Evolutionary conservation across 2,797 vertebrate species (phyloP), one percentile per base, ranked within the genome.

Genomic region (Enteromius mattozi): DNA sequence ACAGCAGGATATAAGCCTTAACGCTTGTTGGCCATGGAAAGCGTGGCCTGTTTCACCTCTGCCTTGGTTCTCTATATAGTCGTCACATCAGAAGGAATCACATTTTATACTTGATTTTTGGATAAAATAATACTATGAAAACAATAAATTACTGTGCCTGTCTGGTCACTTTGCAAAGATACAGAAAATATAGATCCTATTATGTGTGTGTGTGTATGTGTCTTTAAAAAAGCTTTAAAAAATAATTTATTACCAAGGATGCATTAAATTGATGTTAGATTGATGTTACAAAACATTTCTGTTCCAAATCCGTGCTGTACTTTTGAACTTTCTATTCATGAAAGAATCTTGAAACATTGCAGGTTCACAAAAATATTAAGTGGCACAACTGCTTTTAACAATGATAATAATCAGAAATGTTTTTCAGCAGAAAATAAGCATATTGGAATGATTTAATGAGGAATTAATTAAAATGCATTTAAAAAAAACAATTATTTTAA

Each of bases 1-100:
- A 95, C 94, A 91, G 92, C 91, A 92, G 94, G 94, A 95, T 94
- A 94, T 92, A 92, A 87, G 90, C 90, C 91, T 93, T 94, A 94
- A 94, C 93, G 91, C 93, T 93, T 88, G 91, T 89, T 91, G 90
- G 92, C 91, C 91, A 90, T 33, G 69, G 54, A 81, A 72, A 72
- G 69, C 4, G 90, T 91, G 93, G 93, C 91, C 92, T 90, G 16
- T 42, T 42, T 40, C 68, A 54, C 42, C 63, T 66, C 61, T 66
- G 61, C 45, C 33, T 51, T 2, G 10, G 17, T 16, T 33, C 21
- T 40, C 30, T 76, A 21, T 76, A 21, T 21, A 51, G 8, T 10
- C 19, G 49, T 35, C 37, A 68, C 33, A 37, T 37, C 65, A 4
- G 3, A 35, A 9, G 17, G 30, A 68, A 68, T 21, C 12, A n/a